Evolutionary conservation across 2,113 vertebrate genomes (phyloP).

Genomic region (Notarius quadriscutis): DNA sequence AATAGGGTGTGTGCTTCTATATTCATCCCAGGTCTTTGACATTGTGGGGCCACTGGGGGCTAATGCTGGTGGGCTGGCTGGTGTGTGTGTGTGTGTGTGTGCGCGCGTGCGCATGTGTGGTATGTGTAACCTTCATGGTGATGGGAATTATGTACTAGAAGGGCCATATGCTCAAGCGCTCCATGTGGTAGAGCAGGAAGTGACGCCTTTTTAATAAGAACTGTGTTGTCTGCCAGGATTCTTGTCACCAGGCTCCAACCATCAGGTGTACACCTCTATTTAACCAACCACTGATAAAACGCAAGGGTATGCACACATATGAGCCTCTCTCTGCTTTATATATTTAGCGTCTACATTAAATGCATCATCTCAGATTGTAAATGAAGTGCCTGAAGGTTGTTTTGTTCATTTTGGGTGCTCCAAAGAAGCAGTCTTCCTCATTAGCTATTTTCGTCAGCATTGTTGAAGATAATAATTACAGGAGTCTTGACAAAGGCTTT

Average conservation of each 20-base stretch:
- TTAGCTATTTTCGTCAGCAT: slow-evolving; percentile 60
- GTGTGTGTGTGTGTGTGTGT: slow-evolving; percentile 29
- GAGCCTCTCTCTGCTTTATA: neutral
- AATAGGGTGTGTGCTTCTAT: slow-evolving; percentile 28
- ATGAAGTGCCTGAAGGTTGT: neutral
- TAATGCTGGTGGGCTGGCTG: neutral
- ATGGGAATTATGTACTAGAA: slow-evolving; percentile 47
- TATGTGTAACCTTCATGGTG: slow-evolving; percentile 38
- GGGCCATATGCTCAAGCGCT: slow-evolving; percentile 65
- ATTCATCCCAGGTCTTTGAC: slow-evolving; percentile 38
- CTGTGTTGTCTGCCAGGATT: slow-evolving; percentile 38
- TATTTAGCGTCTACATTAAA: neutral
- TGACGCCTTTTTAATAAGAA: slow-evolving; percentile 62
- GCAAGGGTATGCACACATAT: neutral
- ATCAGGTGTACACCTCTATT: slow-evolving; percentile 44
- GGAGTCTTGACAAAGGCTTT: slow-evolving; percentile 46
- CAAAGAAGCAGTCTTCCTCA: slow-evolving; percentile 51
- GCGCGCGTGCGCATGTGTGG: slow-evolving; percentile 25
- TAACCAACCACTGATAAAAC: slow-evolving; percentile 8
- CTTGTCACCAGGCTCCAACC: slow-evolving; percentile 43
- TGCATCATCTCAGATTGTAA: neutral
- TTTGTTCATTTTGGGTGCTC: slow-evolving; percentile 22
- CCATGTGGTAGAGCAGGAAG: slow-evolving; percentile 65
- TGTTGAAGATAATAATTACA: slow-evolving; percentile 65
- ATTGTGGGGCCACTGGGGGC: slow-evolving; percentile 24